phyloP scores from a whole-genome alignment of 1,140 invertebrate species.

The Carposina sasakii region DNA sequence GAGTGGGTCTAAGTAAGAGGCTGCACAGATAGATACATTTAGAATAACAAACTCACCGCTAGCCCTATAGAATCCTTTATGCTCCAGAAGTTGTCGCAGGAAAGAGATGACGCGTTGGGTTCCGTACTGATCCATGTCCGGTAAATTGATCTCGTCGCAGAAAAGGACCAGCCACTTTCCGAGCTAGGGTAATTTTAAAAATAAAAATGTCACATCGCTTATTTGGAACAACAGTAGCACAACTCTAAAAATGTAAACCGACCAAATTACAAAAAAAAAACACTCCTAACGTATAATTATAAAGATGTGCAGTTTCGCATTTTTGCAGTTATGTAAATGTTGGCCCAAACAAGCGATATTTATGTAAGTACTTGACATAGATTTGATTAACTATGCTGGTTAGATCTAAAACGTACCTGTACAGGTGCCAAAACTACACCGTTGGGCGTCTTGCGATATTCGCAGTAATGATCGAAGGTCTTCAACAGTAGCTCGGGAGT shows the following conservation, averaged over 20 bases:
- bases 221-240: no score
- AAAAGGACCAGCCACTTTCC: slow-evolving; percentile 99
- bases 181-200: slow-evolving; percentile 77
- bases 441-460: slow-evolving; percentile 98
- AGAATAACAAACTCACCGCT: slow-evolving; percentile 62
- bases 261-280: no score
- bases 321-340: no score
- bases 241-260: no score
- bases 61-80: slow-evolving; percentile 92
- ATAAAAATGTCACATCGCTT: slow-evolving; percentile 17
- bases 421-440: slow-evolving; percentile 95
- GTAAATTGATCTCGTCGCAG: slow-evolving; percentile 99
- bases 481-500: slow-evolving; percentile 98
- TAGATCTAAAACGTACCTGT: slow-evolving; percentile 86
- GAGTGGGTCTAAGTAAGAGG: no score
- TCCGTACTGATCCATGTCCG: slow-evolving; percentile 98
- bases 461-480: slow-evolving; percentile 99
- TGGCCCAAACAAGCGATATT: no score
- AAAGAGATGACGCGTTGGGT: slow-evolving; percentile 99
- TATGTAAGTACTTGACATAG: no score
- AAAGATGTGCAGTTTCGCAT: no score
- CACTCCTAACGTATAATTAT: no score
- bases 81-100: slow-evolving; percentile 96
- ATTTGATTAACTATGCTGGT: no score
- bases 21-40: no score